Conservation (phyloP, 37 sponge, comb jelly and placozoan species). For the Ianthella basta region DNA sequence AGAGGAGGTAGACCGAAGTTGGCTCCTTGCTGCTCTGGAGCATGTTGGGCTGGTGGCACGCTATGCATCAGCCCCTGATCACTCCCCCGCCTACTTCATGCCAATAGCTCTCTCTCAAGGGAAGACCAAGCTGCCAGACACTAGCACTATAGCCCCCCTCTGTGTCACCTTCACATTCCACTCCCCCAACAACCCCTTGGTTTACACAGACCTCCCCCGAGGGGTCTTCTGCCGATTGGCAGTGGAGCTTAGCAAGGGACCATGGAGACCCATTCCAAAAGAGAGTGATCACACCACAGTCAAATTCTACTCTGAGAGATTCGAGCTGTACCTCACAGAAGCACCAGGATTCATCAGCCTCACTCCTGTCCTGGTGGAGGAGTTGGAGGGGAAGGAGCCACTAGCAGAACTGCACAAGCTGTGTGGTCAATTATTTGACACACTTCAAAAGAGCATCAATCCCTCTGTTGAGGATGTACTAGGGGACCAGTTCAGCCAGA, state of each 20-base stretch:
- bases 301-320: not conserved
- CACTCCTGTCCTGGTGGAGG: too few species aligned
- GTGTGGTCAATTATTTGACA: too few species aligned
- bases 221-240: slow-evolving; percentile 14
- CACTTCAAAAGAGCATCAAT: too few species aligned
- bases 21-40: not conserved
- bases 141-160: not conserved
- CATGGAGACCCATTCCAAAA: not conserved
- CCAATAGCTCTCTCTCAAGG: slow-evolving; percentile 6
- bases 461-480: too few species aligned
- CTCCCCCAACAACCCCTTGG: not conserved
- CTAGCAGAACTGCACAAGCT: too few species aligned
- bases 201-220: slow-evolving; percentile 4
- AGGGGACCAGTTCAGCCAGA: too few species aligned
- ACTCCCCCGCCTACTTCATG: not conserved
- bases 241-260: slow-evolving; percentile 3
- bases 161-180: slow-evolving; percentile 5
- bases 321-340: too few species aligned
- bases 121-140: not conserved
- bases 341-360: too few species aligned
- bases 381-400: too few species aligned
- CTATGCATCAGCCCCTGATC: not conserved
- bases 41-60: not conserved
- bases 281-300: slow-evolving; percentile 1
- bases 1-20: not conserved